Conservation (phyloP, 2,888 invertebrate genomes). For the Hyalella azteca region DNA sequence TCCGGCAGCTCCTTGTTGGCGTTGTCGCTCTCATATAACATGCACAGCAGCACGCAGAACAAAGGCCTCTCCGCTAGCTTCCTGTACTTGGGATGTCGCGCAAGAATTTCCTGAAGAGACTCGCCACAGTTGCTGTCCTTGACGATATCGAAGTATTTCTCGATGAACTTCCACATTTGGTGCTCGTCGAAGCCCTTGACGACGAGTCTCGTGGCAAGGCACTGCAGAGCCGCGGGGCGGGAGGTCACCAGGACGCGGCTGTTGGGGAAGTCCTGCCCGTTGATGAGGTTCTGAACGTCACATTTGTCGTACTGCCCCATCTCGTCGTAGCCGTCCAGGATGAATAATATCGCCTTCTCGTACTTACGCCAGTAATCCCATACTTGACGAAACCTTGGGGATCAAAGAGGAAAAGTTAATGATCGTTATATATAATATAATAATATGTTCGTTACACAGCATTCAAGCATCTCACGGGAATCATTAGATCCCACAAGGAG, state of each 20-base stretch:
- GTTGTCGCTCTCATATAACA: constrained; percentile 48
- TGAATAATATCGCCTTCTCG: constrained; percentile 51
- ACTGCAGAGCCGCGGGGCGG: constrained; percentile 46
- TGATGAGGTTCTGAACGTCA: constrained; percentile 47
- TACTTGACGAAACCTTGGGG: constrained; percentile 42
- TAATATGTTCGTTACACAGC: too few species aligned
- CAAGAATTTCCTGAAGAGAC: constrained; percentile 45
- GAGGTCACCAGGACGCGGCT: constrained; percentile 50
- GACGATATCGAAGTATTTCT: constrained; percentile 50
- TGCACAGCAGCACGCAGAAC: constrained; percentile 56
- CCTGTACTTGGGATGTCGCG: constrained; percentile 48
- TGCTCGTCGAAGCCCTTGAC: constrained; percentile 54
- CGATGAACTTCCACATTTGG: constrained; percentile 55
- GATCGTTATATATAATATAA: background rate
- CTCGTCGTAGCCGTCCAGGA: constrained; percentile 55
- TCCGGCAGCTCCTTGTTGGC: constrained; percentile 50
- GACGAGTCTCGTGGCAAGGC: constrained; percentile 40
- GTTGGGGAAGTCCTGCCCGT: constrained; percentile 41
- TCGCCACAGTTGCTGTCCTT: constrained; percentile 49
- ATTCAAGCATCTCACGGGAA: background rate
- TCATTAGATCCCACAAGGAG: too few species aligned
- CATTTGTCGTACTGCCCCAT: constrained; percentile 45
- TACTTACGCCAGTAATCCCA: constrained; percentile 57
- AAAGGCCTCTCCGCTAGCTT: constrained; percentile 50
- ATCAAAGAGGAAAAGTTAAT: background rate